phyloP scores from a whole-genome alignment of 2,113 vertebrate species.

The Sinocyclocheilus anophthalmus region DNA sequence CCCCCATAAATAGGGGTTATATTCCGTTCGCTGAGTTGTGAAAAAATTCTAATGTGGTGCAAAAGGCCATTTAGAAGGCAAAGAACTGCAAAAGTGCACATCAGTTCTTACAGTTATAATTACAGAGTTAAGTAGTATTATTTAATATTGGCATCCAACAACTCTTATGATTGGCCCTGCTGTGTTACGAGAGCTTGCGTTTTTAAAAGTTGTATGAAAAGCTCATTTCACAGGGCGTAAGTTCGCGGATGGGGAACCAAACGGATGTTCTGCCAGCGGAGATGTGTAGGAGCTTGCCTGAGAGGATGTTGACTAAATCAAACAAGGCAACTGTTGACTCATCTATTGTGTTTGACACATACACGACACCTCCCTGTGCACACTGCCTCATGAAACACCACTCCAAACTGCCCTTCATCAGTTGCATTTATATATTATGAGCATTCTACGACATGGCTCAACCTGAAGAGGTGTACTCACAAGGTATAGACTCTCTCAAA shows the following conservation, averaged over 20 bases:
- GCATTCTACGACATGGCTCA: slow-evolving; percentile 11
- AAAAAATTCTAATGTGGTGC: slow-evolving; percentile 7
- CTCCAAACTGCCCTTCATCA: neutral
- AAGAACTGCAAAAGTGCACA: neutral
- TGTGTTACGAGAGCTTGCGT: neutral
- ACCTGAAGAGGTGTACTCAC: neutral
- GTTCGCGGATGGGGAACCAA: neutral
- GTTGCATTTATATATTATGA: slow-evolving; percentile 27
- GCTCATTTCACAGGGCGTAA: neutral
- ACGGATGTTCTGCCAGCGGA: slow-evolving; percentile 39
- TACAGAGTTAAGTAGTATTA: neutral
- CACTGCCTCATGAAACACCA: slow-evolving; percentile 8
- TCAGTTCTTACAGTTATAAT: neutral
- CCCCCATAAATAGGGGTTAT: neutral
- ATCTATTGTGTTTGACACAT: slow-evolving; percentile 56
- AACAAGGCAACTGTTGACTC: slow-evolving; percentile 58
- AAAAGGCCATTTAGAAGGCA: neutral
- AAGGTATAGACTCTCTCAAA: neutral
- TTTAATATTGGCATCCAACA: neutral
- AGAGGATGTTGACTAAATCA: slow-evolving; percentile 46
- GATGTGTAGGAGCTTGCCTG: slow-evolving; percentile 52
- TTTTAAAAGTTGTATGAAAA: slow-evolving; percentile 15
- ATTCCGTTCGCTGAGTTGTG: neutral
- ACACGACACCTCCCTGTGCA: slow-evolving; percentile 49
- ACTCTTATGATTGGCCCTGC: neutral